These are phyloP conservation scores for Coregonus suidteri DNA, from an alignment of 2,797 vertebrate species.

Conservation along the genomic window DNA sequence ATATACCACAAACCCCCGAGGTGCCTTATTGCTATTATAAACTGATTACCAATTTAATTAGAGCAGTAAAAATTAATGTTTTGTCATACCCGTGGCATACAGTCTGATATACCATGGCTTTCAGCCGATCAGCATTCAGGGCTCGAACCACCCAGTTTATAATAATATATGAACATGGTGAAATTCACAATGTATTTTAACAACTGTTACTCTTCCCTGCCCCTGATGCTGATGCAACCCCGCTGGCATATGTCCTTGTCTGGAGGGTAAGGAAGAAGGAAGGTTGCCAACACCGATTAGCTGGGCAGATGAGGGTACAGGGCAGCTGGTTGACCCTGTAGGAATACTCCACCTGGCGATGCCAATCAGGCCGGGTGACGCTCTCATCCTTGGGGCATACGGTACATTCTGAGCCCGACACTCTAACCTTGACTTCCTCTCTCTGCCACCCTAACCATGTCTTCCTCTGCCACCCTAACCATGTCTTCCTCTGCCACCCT, in stretches of 20 bases:
- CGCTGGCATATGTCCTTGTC: neutral
- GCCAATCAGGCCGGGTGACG: conserved; percentile 38
- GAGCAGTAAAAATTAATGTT: no score
- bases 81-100: no score
- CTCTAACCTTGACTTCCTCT: conserved; percentile 41
- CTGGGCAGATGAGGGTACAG: conserved; percentile 45
- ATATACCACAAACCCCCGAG: no score
- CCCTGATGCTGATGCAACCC: neutral
- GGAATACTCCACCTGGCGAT: conserved; percentile 42
- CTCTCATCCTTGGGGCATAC: conserved; percentile 36
- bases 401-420: conserved; percentile 43
- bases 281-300: neutral
- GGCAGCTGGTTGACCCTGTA: conserved; percentile 32
- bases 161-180: no score
- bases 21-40: no score
- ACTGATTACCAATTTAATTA: no score
- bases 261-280: neutral
- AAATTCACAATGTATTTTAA: no score
- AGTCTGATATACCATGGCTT: no score
- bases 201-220: no score
- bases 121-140: no score
- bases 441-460: conserved; percentile 22
- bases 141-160: no score
- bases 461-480: conserved; percentile 25
- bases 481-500: no score